Evolutionary conservation across 2,888 invertebrate genomes (phyloP), one percentile per base, ranked within the genome.

Genomic region (Onthophagus sagittarius): DNA sequence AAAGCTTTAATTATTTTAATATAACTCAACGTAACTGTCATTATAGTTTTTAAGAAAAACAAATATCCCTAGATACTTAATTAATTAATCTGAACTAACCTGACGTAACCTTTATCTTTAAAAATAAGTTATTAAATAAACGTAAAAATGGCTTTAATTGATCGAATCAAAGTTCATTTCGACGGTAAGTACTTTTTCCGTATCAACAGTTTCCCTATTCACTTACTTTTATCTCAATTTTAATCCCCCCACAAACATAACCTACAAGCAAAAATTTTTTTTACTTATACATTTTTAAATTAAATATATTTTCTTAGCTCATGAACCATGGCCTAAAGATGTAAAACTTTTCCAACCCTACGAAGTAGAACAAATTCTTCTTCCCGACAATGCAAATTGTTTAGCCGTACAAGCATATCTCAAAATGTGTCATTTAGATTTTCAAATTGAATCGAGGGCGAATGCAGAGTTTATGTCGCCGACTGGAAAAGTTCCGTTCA

Each of bases 381-480:
- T 99, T 69, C 95, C 97, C 1, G 98, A 99, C 83, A 95, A 94
- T 85, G 97, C 98, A 9, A 96, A 95, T 83, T 97, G 97, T 80
- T 87, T 98, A 14, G 94, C 97, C 1, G 96, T 97, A 0, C 96
- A 97, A 83, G 94, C 97, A 0, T 98, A 94, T 83, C 87, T 99
- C 15, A 94, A 94, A 87, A 98, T 99, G 95, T 95, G 95, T 82
- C 91, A 92, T 72, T 88, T 99, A 0, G 91, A 93, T 0, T 97
- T 93, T 83, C 89, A 90, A 79, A 90, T 96, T 4, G 94, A 95
- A 78, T 92, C 93, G 80, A 88, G 93, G 76, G 90, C 93, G 80
- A 99, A 99, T 87, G 98, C 98, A 0, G 97, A 98, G 82, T 94
- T 94, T 82, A 98, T 99, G 95, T 98, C 98, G 0, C 98, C 98